Evolutionary conservation across 2,888 invertebrate species (phyloP), one percentile per base, ranked within the genome.

Genomic region (Macaria notata): DNA sequence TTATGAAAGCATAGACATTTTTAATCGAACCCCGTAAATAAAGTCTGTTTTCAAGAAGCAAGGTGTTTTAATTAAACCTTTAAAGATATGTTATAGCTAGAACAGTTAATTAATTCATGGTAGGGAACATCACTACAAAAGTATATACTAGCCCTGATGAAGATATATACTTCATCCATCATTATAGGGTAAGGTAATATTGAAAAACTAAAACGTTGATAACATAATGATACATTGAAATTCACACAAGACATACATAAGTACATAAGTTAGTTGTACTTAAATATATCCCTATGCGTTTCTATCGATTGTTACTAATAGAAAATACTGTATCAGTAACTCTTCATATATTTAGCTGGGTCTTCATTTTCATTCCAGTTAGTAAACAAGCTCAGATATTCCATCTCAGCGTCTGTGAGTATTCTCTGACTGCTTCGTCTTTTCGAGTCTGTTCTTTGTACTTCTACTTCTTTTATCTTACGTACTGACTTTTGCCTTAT

Each of bases 41-140:
- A 89, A 89, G 68, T 79, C 83, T 87, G 89, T 89, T 89, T 89
- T 86, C 77, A 84, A 81, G 81, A 82, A 70, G 68, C 72, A 53
- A 4, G 39, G 31, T 7, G 55, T 51, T 46, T 56, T 52, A 55
- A 69, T 70, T 63, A 54, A 60, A 62, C 4, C 4, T 4, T 4
- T 36, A 36, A 36, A 36, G 33, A 36, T 36, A 36, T 6, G 7
- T 36, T 36, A 36, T 7, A 36, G 4, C 5, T 6, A 36, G 33
- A 7, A 36, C 4, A 36, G 0, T 36, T 2, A 4, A 36, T 36
- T 6, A 36, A 36, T 36, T 19, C 19, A 19, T 19, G 19, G 19
- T 19, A 19, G 19, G 19, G 19, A 19, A 19, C 19, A 19, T 19
- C 19, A 19, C 19, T 19, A 19, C 19, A 19, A n/a, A n/a, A 19